Base-by-base conservation (phyloP, 2,113 vertebrate species). In the Oreotrochilus melanogaster region DNA sequence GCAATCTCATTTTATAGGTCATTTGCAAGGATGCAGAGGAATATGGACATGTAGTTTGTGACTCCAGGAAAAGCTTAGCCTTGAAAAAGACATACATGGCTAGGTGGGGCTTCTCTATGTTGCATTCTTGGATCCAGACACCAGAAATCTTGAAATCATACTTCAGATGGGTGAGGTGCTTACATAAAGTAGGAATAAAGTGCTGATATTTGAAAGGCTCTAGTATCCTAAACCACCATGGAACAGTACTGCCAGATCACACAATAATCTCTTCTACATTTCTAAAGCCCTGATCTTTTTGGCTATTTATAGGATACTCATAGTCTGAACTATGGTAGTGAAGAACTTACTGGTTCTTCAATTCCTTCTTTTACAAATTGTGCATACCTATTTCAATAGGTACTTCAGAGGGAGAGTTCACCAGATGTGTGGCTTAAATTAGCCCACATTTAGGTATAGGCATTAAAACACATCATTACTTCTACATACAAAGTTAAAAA, bases 101-200 rank as follows among this genome's bases (percentile, higher is more conserved):
- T 31, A 45, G 8, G 19, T 30, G 58, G 33, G 70, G 37, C 42
- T 82, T 66, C 47, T 57, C 25, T 33, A 76, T 7, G 28, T 47
- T 47, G 22, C 22, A 11, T 65, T 89, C n/a, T 57, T 56, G 28
- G 58, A 73, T 70, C 25, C 19, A 78, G 60, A 73, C 45, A 65
- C 21, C 17, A 22, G 4, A 75, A 69, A 19, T 51, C 17, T 58
- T 42, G 42, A 72, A 64, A 47, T 51, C 3, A 0, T 83, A 39
- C 39, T 39, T 39, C 39, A 39, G 39, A 39, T 27, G 2, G 10
- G 5, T 51, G 27, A 80, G 35, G 33, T 66, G 35, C 21, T 78
- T 78, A 80, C 2, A 47, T 17, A 76, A 76, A n/a, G n/a, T 27
- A 35, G 0, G 0, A 6, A 69, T 39, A 18, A 65, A 45, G 24